A percentile compares a stretch with the other conserved stretches of the same genome.
Conservation (phyloP, 2,888 invertebrate genomes). For the Pollenia angustigena region DNA sequence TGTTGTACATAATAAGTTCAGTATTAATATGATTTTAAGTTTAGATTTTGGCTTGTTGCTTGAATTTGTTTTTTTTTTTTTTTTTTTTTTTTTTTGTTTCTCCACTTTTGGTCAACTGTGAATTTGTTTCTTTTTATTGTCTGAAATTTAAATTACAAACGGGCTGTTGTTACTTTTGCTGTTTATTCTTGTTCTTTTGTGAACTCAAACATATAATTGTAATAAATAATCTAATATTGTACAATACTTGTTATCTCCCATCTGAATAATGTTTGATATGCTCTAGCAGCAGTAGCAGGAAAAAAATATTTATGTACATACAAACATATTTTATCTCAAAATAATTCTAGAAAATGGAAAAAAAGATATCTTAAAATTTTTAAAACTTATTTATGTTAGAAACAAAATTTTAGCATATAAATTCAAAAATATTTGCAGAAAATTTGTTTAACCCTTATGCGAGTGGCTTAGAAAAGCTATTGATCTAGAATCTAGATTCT, state of each 20-base stretch:
- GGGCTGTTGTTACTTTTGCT: background rate
- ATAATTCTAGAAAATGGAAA: background rate
- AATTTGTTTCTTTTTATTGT: constrained; percentile 25
- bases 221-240: constrained; percentile 71
- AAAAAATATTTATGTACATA: background rate
- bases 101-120: constrained; percentile 22
- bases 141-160: constrained; percentile 49
- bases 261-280: constrained; percentile 61
- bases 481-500: too few relatives aligned
- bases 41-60: constrained; percentile 10
- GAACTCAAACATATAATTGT: constrained; percentile 66
- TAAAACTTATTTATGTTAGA: background rate
- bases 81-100: background rate
- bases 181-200: constrained; percentile 25
- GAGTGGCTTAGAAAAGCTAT: too few relatives aligned
- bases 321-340: background rate
- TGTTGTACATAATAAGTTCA: constrained; percentile 57
- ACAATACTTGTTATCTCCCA: constrained; percentile 58
- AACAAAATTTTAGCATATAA: background rate
- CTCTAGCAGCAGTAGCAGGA: constrained; percentile 12
- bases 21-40: constrained; percentile 53
- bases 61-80: background rate
- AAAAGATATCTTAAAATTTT: background rate
- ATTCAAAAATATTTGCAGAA: background rate
- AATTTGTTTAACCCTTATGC: background rate